Conservation (phyloP, 2,797 vertebrate species). For the Myotis pilosus region DNA sequence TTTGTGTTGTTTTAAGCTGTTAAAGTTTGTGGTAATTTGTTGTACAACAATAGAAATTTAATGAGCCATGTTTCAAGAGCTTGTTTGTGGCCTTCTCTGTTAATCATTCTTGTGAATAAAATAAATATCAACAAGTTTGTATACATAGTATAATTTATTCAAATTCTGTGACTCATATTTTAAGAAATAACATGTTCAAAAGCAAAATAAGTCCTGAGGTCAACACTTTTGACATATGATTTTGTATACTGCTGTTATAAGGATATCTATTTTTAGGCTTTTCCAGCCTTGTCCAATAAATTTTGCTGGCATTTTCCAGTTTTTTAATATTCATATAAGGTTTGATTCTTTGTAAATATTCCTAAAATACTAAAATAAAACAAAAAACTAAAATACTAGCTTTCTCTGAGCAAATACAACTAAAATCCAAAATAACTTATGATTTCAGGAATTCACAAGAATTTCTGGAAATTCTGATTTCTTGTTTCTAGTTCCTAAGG, state of each 20-base stretch:
- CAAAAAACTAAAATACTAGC: neutral
- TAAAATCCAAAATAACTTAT: conserved; percentile 26
- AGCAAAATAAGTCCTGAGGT: neutral
- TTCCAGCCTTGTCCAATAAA: neutral
- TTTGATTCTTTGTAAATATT: conserved; percentile 4
- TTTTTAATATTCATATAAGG: neutral
- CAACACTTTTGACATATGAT: neutral
- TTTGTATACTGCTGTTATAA: neutral
- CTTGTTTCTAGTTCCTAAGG: neutral
- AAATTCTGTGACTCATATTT: neutral
- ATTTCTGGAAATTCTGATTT: conserved; percentile 30
- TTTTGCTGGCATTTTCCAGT: conserved; percentile 16
- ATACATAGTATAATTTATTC: neutral
- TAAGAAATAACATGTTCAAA: neutral
- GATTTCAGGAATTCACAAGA: neutral
- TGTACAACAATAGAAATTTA: conserved; percentile 37
- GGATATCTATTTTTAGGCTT: neutral
- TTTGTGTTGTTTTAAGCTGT: neutral
- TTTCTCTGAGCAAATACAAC: conserved; percentile 1
- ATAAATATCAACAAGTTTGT: neutral
- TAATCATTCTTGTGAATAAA: conserved; percentile 39
- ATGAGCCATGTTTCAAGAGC: neutral
- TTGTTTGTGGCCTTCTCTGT: neutral
- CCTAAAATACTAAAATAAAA: conserved; percentile 3
- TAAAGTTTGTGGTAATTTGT: conserved; percentile 34